These are phyloP conservation scores for Aphelenchoides fujianensis DNA, from an alignment of 1,140 invertebrate genomes.

Conservation along the genomic window DNA sequence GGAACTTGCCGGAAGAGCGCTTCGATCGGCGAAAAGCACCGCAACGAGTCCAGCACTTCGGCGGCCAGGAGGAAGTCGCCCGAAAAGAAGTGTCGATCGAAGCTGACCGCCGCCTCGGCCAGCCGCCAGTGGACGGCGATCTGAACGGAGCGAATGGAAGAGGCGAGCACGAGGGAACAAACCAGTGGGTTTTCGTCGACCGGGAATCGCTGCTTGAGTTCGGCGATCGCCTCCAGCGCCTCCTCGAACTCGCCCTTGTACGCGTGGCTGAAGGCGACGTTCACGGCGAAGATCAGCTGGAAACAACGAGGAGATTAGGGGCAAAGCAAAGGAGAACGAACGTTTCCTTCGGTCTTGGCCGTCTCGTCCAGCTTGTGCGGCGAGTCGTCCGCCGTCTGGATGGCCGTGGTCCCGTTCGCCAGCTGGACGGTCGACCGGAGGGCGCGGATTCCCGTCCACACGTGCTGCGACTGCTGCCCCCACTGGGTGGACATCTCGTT, in stretches of 20 bases:
- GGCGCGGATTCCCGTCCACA: not conserved
- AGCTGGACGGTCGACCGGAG: not conserved
- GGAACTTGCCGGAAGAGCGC: not conserved
- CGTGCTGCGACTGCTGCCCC: not conserved
- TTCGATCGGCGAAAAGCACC: not conserved
- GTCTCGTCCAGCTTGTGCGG: not conserved
- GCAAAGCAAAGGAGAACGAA: not conserved
- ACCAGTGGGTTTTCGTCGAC: conserved; percentile 19
- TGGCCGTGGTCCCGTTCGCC: not conserved
- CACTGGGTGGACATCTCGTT: conserved; percentile 18
- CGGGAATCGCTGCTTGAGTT: not conserved
- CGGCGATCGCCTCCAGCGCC: not conserved
- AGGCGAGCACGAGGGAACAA: not conserved
- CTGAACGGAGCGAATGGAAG: not conserved
- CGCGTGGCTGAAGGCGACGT: conserved; percentile 8
- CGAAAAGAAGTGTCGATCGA: not conserved
- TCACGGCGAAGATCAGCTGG: conserved; percentile 14
- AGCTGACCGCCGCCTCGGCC: conserved; percentile 5
- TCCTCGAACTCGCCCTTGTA: conserved; percentile 1
- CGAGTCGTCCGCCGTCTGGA: not conserved
- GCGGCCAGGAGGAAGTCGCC: not conserved
- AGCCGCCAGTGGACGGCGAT: conserved; percentile 16
- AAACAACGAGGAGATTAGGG: not conserved
- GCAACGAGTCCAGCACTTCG: not conserved
- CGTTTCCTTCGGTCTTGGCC: not conserved